Evolutionary conservation across 2,113 vertebrate genomes (phyloP), one percentile per base, ranked within the genome.

Genomic region (Penelope pileata): DNA sequence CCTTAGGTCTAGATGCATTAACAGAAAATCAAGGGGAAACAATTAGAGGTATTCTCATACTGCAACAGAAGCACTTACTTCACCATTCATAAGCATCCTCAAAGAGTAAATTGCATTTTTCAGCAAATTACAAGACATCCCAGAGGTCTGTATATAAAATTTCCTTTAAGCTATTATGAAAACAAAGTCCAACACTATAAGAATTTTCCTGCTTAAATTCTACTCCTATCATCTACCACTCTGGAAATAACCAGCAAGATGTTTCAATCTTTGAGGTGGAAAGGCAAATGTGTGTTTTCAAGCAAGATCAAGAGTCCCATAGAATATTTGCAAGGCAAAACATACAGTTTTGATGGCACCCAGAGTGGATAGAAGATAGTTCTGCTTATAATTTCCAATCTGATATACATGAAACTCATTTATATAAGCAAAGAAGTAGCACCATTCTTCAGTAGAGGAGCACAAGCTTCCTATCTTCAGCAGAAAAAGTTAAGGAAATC

Each of bases 1-100:
- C 83, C 86, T 86, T 62, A 53, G 62, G 69, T 95, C 81, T 92
- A 54, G 73, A 60, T 53, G 15, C 19, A 78, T 86, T 93, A 93
- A 58, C 43, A 76, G 21, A 69, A 90, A 97, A 91, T 75, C 47
- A 90, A 86, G 58, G 60, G 30, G 13, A 93, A 81, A 83, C 62
- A 72, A 90, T 94, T 86, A 91, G 53, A 88, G 10, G 15, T 38
- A 48, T 90, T 91, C 27, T 75, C 34, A 58, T 22, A 36, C 30
- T 83, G 64, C 12, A 86, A 45, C 29, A 88, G 40, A 78, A 3
- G 3, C 30, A 29, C 6, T 80, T 48, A 10, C 11, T 90, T 91
- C 62, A 18, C 47, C 59, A 23, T 72, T 66, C 13, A 7, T 42
- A 78, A 81, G 19, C n/a, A 60, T 42, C 60, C 29, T 88, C 40